These are phyloP conservation scores for Stictonetta naevosa DNA, from an alignment of 2,113 vertebrate species.

Conservation along the genomic window DNA sequence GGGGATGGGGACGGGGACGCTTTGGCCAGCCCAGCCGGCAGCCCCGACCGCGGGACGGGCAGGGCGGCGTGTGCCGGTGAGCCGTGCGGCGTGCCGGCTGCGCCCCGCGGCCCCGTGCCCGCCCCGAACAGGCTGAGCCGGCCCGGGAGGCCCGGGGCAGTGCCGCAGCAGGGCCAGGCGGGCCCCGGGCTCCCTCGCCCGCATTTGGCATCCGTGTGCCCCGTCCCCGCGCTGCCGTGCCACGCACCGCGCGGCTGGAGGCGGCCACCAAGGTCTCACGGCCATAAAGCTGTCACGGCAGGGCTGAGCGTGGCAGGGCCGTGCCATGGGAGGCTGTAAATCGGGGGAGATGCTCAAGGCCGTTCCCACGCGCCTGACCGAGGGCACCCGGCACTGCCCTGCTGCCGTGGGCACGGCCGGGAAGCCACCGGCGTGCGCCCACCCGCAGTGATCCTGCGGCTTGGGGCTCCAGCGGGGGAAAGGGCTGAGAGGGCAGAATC, in stretches of 20 bases:
- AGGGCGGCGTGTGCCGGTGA: neutral
- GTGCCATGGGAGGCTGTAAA: neutral
- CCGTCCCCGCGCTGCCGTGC: neutral
- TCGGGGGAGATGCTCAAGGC: neutral
- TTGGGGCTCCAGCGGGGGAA: neutral
- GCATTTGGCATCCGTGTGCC: neutral
- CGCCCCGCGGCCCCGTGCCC: neutral
- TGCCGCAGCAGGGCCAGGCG: neutral
- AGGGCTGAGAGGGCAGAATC: neutral
- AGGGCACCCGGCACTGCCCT: neutral
- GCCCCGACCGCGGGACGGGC: neutral
- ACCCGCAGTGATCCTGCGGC: fast-evolving
- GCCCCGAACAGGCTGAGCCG: neutral
- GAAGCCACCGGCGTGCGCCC: too few relatives aligned
- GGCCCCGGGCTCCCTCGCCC: neutral
- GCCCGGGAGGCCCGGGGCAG: neutral
- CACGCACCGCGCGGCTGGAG: neutral
- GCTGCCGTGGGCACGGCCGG: neutral
- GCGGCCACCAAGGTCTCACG: neutral
- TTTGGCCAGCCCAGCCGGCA: neutral
- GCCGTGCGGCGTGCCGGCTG: neutral
- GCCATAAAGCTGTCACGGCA: neutral
- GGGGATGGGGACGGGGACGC: neutral
- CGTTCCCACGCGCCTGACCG: neutral
- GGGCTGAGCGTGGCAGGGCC: neutral